A percentile compares a stretch with the other conserved stretches of the same genome.
Evolutionary conservation across 37 sponge, comb jelly and placozoan species (phyloP).

Genomic region (Aphrocallistes beatrix): DNA sequence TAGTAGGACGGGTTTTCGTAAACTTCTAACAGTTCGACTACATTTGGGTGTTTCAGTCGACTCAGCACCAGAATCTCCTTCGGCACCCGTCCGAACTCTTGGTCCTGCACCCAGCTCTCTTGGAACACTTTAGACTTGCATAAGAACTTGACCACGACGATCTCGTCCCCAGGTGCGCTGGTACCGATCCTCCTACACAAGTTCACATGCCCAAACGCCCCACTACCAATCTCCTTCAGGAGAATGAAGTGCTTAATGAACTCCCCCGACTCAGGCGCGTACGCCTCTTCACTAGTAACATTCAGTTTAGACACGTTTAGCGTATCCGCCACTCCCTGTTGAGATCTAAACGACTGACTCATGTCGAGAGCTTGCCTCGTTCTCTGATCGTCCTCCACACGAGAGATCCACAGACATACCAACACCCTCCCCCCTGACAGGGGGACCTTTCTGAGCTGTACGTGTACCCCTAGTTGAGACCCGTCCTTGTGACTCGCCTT

Average conservation of each 20-base stretch:
- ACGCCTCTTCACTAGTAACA: neutral
- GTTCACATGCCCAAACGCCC: conserved; percentile 84
- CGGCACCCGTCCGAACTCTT: conserved; percentile 57
- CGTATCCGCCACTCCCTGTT: neutral
- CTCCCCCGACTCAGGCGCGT: conserved; percentile 43
- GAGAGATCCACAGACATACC: conserved; percentile 67
- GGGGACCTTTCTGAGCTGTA: conserved; percentile 48
- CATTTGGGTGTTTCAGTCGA: conserved; percentile 58
- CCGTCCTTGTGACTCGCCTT: conserved; percentile 74
- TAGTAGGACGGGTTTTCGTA: conserved; percentile 74
- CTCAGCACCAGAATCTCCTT: conserved; percentile 64
- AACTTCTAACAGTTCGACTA: conserved; percentile 72
- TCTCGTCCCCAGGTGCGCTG: neutral
- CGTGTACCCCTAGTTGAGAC: conserved; percentile 38
- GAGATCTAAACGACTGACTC: conserved; percentile 22
- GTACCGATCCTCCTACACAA: neutral
- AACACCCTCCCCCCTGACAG: conserved; percentile 34
- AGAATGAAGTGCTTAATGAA: conserved; percentile 48
- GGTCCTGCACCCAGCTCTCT: conserved; percentile 68
- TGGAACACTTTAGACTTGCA: conserved; percentile 65
- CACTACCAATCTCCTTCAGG: conserved; percentile 56
- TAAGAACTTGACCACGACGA: conserved; percentile 82
- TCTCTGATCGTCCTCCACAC: conserved; percentile 44
- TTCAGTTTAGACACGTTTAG: neutral
- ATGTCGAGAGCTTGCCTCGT: conserved; percentile 34